Conservation (phyloP, 2,797 vertebrate species). For the Rhyacichthys aspro region DNA sequence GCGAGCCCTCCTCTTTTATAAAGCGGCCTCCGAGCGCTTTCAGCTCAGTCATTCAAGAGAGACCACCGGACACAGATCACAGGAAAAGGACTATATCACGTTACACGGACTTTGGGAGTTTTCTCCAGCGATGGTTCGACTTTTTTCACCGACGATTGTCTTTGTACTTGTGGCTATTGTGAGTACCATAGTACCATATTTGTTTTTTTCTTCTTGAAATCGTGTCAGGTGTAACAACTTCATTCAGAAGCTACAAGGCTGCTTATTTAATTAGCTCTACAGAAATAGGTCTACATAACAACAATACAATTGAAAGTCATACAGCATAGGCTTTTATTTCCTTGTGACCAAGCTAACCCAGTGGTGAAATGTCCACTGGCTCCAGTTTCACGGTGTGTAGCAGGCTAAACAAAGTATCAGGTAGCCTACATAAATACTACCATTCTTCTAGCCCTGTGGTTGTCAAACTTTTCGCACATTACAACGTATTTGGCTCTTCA, state of each 20-base stretch:
- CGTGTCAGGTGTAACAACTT: too few species aligned
- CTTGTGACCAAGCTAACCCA: background rate
- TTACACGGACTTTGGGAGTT: constrained; percentile 10
- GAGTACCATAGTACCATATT: too few species aligned
- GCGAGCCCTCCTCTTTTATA: constrained; percentile 13
- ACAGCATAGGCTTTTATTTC: background rate
- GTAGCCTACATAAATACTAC: too few species aligned
- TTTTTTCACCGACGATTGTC: constrained; percentile 21
- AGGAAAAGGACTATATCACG: background rate
- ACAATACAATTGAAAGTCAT: too few species aligned
- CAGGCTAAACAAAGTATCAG: background rate
- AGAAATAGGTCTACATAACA: too few species aligned
- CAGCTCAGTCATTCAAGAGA: background rate
- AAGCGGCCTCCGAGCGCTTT: background rate
- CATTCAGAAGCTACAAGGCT: too few species aligned
- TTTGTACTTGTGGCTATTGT: constrained; percentile 52
- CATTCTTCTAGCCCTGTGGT: too few species aligned
- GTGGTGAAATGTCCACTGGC: background rate
- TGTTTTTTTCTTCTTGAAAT: background rate
- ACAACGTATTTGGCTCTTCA: too few species aligned
- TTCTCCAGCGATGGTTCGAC: constrained; percentile 49
- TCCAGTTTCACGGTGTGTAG: background rate
- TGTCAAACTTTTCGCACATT: too few species aligned
- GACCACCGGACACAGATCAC: background rate
- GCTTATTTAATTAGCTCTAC: too few species aligned